Evolutionary conservation across 2,113 vertebrate genomes (phyloP), one percentile per base, ranked within the genome.

Genomic region (Lasiurus cinereus): DNA sequence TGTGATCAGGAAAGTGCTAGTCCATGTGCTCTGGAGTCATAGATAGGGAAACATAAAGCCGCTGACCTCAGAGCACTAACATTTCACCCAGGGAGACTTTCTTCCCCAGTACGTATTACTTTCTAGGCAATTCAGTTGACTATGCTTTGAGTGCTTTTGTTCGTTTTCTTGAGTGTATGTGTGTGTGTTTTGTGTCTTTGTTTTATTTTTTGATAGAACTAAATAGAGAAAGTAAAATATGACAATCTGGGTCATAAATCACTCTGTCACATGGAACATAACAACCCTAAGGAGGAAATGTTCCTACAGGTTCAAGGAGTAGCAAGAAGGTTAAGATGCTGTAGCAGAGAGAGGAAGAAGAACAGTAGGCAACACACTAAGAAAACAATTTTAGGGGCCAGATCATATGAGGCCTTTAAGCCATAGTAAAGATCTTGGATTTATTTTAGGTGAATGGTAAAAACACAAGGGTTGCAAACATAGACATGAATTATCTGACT

Each of bases 231-330:
- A 87, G 19, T 14, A 90, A 92, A 79, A 88, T n/a, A 4, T 90
- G 54, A 69, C 84, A 95, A 66, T 79, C 8, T 80, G 31, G 24
- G 39, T 93, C 29, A 66, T n/a, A 91, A 92, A 88, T 92, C 31
- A 43, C 52, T 13, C 54, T 46, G 16, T 84, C 24, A 50, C 13
- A 90, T 3, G 36, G 36, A 88, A 90, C 4, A 94, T 39, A 64
- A 82, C 16, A 22, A 79, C 2, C 15, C 7, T 36, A 78, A 54
- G 33, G 7, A 36, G 79, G 14, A 90, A 43, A 54, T 39, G 2
- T 80, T 46, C 16, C 59, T 33, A 59, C 19, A 18, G 4, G 13
- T 24, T 74, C 73, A 70, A 84, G 46, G 39, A 88, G 31, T 24
- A 88, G 43, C 21, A 73, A 43, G 62, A 93, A 79, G 52, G 31